Conservation (phyloP, 1,140 invertebrate genomes). For the Drosophila subobscura region DNA sequence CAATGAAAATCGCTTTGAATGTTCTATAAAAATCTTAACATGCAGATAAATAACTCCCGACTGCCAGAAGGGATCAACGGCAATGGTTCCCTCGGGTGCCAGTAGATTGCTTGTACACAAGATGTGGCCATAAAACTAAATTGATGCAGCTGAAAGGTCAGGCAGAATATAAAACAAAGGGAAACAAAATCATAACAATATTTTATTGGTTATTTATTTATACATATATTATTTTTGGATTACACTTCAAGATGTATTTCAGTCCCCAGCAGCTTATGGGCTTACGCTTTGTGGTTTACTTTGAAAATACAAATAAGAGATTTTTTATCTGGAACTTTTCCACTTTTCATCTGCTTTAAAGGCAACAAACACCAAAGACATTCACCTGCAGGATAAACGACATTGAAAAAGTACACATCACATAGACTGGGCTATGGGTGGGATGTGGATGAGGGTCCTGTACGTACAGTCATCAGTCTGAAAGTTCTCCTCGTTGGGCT, state of each 20-base stretch:
- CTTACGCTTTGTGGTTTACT: background rate
- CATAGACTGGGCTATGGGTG: slow-evolving; percentile 1
- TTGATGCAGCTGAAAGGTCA: slow-evolving; percentile 39
- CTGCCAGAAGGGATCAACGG: slow-evolving; percentile 42
- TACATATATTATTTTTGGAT: too few species aligned
- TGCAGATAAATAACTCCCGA: slow-evolving; percentile 36
- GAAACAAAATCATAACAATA: slow-evolving; percentile 16
- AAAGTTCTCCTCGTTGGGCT: slow-evolving; percentile 32
- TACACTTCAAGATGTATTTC: background rate
- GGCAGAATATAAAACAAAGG: background rate
- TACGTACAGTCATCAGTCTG: slow-evolving; percentile 25
- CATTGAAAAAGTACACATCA: slow-evolving; percentile 7
- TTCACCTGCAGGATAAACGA: slow-evolving; percentile 38
- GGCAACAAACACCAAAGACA: too few species aligned
- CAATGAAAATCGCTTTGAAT: slow-evolving; percentile 24
- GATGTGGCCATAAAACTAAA: slow-evolving; percentile 58
- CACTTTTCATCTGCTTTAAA: background rate
- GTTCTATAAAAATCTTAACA: slow-evolving; percentile 38
- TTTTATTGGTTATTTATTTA: slow-evolving; percentile 3
- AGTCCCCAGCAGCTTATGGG: background rate
- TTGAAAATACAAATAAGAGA: slow-evolving; percentile 1
- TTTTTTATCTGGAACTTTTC: too few species aligned
- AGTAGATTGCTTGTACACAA: slow-evolving; percentile 15
- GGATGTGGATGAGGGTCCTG: slow-evolving; percentile 4
- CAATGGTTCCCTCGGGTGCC: slow-evolving; percentile 38